Base-by-base conservation (phyloP, 2,113 vertebrate genomes). In the Plestiodon gilberti region DNA sequence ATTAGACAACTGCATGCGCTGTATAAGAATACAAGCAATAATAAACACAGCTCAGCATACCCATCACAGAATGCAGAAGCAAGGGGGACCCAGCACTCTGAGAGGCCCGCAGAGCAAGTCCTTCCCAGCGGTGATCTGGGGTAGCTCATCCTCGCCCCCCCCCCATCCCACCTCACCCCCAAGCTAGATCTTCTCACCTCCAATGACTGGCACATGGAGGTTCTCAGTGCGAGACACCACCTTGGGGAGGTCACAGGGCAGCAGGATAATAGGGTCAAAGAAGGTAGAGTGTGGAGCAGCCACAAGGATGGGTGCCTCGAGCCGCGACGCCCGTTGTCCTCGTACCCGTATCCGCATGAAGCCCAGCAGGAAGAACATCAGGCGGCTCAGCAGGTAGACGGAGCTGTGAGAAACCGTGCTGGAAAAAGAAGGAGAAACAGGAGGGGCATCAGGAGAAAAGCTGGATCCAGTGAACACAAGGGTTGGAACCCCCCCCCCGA, bases 211-310 rank as follows among this genome's bases (percentile, higher is more conserved):
- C 79, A 98, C 95, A 0, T 93, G 96, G 59, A 90, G 82, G 94
- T 98, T 98, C 94, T 98, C 98, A 0, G 97, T 97, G 65, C 97
- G 96, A 0, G 98, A 98, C 85, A 98, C 98, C 86, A 98, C 98
- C 0, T 96, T 97, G 1, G 98, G 94, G 40, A 98, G 95, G 81
- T 97, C 95, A 64, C 97, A 93, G 1, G 92, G 87, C 77, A 94
- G 90, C n/a, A 98, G 93, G 38, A 97, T 95, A 93, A 98, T 90
- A 89, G 98, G 97, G 94, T 98, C 98, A 90, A 98, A 93, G 90
- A 97, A 98, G 80, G 97, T 91, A 38, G 98, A 98, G 93, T 98
- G 98, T 13, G 98, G 98, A 0, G 98, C 98, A 6, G 98, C 97
- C 35, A 97, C 98, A 86, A 98, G 93, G 80, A 98, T 94, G 0